Percentiles rank a stretch among this genome's conserved stretches.
Evolutionary conservation across 2,888 invertebrate genomes (phyloP).

Genomic region (Serrognathus titanus): DNA sequence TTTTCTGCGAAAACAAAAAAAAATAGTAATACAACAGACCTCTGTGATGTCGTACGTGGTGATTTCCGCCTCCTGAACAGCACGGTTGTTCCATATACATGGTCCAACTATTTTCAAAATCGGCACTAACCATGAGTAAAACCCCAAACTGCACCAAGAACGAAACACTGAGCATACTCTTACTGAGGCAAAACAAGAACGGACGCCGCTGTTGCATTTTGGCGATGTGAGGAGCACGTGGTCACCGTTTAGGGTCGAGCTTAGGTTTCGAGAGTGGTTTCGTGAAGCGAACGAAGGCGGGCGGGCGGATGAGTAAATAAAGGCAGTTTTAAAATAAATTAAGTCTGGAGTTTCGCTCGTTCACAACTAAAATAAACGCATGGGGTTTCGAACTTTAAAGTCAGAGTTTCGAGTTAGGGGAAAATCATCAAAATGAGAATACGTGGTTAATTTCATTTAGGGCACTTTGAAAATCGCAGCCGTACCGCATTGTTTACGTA

Average conservation of each 20-base stretch:
- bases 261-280: too few relatives aligned
- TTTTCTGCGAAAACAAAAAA: too few relatives aligned
- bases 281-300: too few relatives aligned
- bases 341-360: too few relatives aligned
- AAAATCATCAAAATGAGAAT: too few relatives aligned
- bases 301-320: too few relatives aligned
- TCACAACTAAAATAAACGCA: too few relatives aligned
- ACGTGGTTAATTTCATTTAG: too few relatives aligned
- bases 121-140: slow-evolving; percentile 39
- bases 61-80: slow-evolving; percentile 56
- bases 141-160: slow-evolving; percentile 7
- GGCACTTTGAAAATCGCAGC: background rate
- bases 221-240: slow-evolving; percentile 8
- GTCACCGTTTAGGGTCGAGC: background rate
- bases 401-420: background rate
- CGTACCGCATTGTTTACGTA: slow-evolving; percentile 4
- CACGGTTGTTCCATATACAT: slow-evolving; percentile 65
- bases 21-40: slow-evolving; percentile 40
- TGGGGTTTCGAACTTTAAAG: background rate
- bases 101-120: slow-evolving; percentile 62
- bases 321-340: too few relatives aligned
- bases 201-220: slow-evolving; percentile 5
- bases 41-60: slow-evolving; percentile 63
- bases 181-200: background rate
- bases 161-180: slow-evolving; percentile 11